Base-by-base conservation (phyloP, 2,797 vertebrate genomes). In the Rhinogobio ventralis region DNA sequence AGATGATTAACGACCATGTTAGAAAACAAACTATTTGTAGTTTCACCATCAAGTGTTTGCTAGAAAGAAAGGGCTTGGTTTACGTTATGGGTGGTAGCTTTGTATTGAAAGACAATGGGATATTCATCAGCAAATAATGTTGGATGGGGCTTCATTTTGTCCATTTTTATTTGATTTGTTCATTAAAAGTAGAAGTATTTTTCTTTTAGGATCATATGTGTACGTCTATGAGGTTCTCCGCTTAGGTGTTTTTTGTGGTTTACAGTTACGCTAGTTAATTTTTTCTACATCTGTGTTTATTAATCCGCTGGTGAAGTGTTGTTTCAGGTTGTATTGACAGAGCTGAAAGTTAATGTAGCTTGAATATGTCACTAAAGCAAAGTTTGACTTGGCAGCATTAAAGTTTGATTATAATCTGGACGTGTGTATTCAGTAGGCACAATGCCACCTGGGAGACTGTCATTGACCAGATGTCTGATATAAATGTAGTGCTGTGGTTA, bases 1-100 rank as follows among this genome's bases (percentile, higher is more conserved):
- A 76, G 78, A 85, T 81, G 84, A 85, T 81, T 81, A 57, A 85
- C 8, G 10, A 25, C 72, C 7, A n/a, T 7, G 23, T 17, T 23
- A 39, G 5, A 55, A 74, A 85, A 80, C 25, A 0, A 49, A 62
- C 33, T 76, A 30, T 84, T 57, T 75, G 71, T 74, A 60, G 80
- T 82, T 64, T 49, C 45, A 36, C 25, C 28, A 30, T 39, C 60
- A 25, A 55, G 68, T 74, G 30, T 85, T 77, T 77, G 60, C 17
- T 72, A 42, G 49, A 25, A 83, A 39, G 28, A 36, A 39, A 39
- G 2, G 33, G 9, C 20, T 69, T 62, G 25, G 42, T 25, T n/a
- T 66, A 2, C 5, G 6, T 67, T 15, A 11, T 66, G 60, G 62
- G 5, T n/a, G 5, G 25, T 10, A 23, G 28, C 60, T 67, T 79